Base-by-base conservation (phyloP, 2,113 vertebrate genomes). In the Eleginops maclovinus region DNA sequence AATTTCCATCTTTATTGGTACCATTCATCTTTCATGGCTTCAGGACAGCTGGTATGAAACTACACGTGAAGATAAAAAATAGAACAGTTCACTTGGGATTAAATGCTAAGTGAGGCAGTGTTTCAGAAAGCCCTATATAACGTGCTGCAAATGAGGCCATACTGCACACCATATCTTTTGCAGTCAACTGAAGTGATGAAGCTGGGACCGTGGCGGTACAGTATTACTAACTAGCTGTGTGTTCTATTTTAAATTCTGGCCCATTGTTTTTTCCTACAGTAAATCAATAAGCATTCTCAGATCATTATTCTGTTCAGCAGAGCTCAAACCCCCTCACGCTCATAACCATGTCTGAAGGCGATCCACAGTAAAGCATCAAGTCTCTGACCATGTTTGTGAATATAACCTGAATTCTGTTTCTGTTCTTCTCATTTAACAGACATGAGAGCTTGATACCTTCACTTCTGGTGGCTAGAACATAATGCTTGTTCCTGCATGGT, bases 81-180 rank as follows among this genome's bases (percentile, higher is more conserved):
- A 87, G 89, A 91, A 54, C 90, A 89, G 86, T 68, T 85, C 92
- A 91, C 89, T 77, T 72, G 90, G 90, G 91, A 92, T 80, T 91
- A 47, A 80, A 85, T 63, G 83, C 83, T 82, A 81, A 90, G 82
- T 69, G 88, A 90, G 74, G 68, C 84, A 22, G 72, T 75, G 80
- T 87, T 89, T 65, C 68, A 83, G 87, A 82, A 84, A 79, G 71
- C 73, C 73, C 89, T 86, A 91, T 73, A 89, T 91, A 89, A 78
- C 85, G 63, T 22, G 44, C 81, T 78, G 17, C 82, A 86, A 92
- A 90, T 43, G 50, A 92, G 92, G 89, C 86, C 90, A 92, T 72
- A 71, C 60, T 50, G 69, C 68, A 69, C 59, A 67, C 46, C 13
- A 65, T 54, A 82, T 70, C 59, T 50, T 31, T 19, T 63, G 79